phyloP scores from a whole-genome alignment of 2,797 vertebrate genomes.

The Acomys russatus region DNA sequence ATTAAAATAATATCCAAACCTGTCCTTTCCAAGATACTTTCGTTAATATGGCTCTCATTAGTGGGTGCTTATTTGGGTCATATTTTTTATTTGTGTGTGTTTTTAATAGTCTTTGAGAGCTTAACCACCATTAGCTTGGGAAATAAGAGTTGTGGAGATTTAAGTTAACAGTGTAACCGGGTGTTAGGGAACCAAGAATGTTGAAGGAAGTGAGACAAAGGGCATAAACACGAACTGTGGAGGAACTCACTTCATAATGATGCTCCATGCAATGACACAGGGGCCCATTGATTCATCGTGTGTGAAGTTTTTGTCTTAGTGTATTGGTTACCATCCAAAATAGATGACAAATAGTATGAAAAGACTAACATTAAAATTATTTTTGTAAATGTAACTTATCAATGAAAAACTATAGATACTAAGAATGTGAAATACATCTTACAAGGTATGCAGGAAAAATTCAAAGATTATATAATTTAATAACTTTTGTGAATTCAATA shows the following conservation, averaged over 20 bases:
- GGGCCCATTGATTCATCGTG: neutral
- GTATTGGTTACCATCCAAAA: slow-evolving; percentile 16
- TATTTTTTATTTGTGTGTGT: slow-evolving; percentile 16
- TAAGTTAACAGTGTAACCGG: neutral
- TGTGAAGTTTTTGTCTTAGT: slow-evolving; percentile 1
- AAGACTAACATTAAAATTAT: neutral
- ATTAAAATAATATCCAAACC: neutral
- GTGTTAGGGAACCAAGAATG: no score
- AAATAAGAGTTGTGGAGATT: neutral
- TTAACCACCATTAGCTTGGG: neutral
- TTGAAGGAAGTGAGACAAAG: neutral
- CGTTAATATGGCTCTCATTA: neutral
- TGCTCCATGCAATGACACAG: neutral
- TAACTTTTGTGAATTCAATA: neutral
- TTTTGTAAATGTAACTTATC: neutral
- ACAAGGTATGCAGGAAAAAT: neutral
- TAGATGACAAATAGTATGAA: neutral
- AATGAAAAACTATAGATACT: neutral
- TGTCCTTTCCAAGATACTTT: neutral
- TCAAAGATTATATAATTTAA: neutral
- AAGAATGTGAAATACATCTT: neutral
- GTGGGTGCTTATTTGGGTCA: neutral
- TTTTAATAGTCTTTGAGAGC: neutral
- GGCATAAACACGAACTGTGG: neutral
- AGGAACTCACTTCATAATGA: neutral